Evolutionary conservation across 2,888 invertebrate species (phyloP), one percentile per base, ranked within the genome.

Genomic region (Carpatolechia fugitivella): DNA sequence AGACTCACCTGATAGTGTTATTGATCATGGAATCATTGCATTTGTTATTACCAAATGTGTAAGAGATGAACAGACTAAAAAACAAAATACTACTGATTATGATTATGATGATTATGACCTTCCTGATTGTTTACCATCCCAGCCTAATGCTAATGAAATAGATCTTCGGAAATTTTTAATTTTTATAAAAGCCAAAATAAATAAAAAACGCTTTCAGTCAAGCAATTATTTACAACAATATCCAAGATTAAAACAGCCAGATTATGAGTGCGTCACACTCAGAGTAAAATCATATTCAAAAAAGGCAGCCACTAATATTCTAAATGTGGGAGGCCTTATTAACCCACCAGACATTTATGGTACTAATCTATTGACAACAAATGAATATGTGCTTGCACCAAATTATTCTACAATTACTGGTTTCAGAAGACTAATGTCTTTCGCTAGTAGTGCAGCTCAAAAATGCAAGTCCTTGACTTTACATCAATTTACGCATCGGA

Each of bases 401-500:
- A 72, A 82, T 56, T 80, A 80, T 60, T 66, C 77, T 1, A 82
- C 79, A 35, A 76, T 86, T 31, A 83, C 76, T 31, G 88, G 82
- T 0, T 81, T 80, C 54, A 80, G 69, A 63, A 70, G 73, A 54
- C 56, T 88, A 57, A 76, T 85, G 40, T 8, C 47, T 0, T 31
- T 24, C 1, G 14, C 40, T 0, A 30, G 41, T 41, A 10, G 14
- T 1, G 40, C 20, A 20, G 6, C 40, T 20, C 24, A 40, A 3
- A 29, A 40, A 4, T 1, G 11, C 13, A 20, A 35, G 10, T 16
- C 33, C 3, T 14, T n/a, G 36, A 47, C 24, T 13, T 11, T 36
- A 14, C 24, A 52, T 36, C 31, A 40, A 18, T 18, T 29, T n/a
- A 18, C 30, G 31, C 38, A 40, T 16, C 29, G 40, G 14, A 54